These are phyloP conservation scores for Nowickia ferox DNA, from an alignment of 2,888 invertebrate genomes.

Conservation along the genomic window DNA sequence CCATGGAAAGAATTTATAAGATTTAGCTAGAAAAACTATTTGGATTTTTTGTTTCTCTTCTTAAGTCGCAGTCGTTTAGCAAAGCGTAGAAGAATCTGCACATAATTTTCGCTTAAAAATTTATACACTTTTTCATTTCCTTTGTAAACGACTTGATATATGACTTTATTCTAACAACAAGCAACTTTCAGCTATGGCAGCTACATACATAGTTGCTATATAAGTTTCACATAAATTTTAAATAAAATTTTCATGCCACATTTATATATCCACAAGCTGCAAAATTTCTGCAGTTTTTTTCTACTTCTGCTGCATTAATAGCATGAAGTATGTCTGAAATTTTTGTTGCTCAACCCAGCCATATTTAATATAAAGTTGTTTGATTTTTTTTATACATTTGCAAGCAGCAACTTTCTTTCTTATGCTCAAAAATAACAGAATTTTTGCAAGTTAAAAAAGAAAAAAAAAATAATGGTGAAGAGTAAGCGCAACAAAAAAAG, in stretches of 20 bases:
- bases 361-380: constrained; percentile 41
- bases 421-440: constrained; percentile 33
- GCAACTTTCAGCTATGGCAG: background rate
- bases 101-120: constrained; percentile 62
- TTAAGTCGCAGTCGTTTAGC: constrained; percentile 51
- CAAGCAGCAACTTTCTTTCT: background rate
- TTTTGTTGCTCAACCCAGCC: constrained; percentile 21
- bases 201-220: constrained; percentile 26
- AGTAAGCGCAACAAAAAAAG: constrained; percentile 5
- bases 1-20: constrained; percentile 39
- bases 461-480: background rate
- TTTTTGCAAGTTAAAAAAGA: constrained; percentile 41
- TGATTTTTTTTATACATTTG: background rate
- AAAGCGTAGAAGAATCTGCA: constrained; percentile 55
- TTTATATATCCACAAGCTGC: constrained; percentile 3
- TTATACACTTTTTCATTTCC: constrained; percentile 66
- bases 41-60: background rate
- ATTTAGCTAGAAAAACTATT: constrained; percentile 17
- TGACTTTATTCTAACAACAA: constrained; percentile 45
- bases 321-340: background rate
- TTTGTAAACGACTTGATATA: constrained; percentile 67
- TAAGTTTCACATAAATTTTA: constrained; percentile 42
- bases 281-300: constrained; percentile 13
- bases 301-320: constrained; percentile 1
- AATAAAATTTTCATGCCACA: constrained; percentile 52